Conservation (phyloP, 2,797 vertebrate species). For the Distichodus sexfasciatus region DNA sequence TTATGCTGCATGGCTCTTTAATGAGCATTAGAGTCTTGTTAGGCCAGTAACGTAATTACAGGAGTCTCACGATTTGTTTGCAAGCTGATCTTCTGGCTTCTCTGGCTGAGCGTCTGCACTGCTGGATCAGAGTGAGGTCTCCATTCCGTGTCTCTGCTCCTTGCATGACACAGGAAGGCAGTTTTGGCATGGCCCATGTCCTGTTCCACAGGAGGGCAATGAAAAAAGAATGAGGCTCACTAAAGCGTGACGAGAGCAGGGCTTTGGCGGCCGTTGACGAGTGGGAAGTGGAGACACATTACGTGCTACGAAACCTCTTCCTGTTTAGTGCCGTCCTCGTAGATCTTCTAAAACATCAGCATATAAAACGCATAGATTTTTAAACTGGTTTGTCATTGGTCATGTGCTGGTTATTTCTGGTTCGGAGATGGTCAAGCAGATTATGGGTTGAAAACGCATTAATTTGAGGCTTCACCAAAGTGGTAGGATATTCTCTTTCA, state of each 20-base stretch:
- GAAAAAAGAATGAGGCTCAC: constrained; percentile 27
- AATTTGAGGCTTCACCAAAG: background rate
- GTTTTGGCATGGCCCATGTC: constrained; percentile 7
- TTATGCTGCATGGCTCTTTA: no score
- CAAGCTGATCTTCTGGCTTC: no score
- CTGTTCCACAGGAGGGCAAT: constrained; percentile 20
- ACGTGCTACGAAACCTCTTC: constrained; percentile 3
- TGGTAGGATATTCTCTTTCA: background rate
- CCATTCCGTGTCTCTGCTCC: background rate
- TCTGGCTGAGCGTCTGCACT: background rate
- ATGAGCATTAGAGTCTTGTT: background rate
- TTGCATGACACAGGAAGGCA: constrained; percentile 21
- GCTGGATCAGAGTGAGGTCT: background rate
- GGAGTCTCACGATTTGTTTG: background rate
- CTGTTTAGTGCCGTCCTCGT: background rate
- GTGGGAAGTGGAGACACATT: constrained; percentile 19
- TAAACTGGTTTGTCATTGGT: no score
- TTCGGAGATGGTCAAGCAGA: no score
- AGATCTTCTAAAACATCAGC: no score
- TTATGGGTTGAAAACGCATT: no score
- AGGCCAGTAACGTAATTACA: background rate
- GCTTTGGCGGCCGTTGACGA: background rate
- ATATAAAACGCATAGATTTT: no score
- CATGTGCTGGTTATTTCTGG: no score
- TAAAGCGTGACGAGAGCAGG: constrained; percentile 18